Conservation (phyloP, 2,113 vertebrate species). For the Spea multiplicata region DNA sequence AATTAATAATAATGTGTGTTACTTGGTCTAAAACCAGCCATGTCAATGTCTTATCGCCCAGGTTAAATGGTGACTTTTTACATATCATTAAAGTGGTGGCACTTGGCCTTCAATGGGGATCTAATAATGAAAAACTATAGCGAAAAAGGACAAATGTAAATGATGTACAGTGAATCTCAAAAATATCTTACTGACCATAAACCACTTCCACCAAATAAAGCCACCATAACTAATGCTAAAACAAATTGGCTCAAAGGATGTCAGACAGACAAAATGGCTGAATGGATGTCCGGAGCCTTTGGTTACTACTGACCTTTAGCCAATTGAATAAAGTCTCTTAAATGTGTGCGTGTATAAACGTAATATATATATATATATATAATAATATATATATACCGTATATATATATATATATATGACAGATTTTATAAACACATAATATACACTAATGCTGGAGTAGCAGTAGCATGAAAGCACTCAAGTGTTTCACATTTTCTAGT, state of each 20-base stretch:
- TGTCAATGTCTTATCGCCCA: no score
- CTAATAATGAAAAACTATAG: no score
- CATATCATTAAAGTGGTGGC: no score
- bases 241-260: neutral
- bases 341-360: neutral
- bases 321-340: no score
- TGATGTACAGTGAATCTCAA: no score
- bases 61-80: no score
- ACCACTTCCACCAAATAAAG: neutral
- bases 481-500: neutral
- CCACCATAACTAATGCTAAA: neutral
- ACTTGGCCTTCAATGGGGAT: no score
- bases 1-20: no score
- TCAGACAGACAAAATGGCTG: neutral
- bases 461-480: neutral
- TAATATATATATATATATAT: neutral
- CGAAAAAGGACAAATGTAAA: no score
- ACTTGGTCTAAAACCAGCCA: no score
- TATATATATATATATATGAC: neutral
- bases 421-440: neutral
- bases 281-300: slow-evolving; percentile 2
- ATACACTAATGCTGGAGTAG: neutral
- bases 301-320: slow-evolving; percentile 4
- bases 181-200: neutral
- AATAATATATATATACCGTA: no score